phyloP scores from a whole-genome alignment of 2,888 invertebrate genomes.

The Nemoura dubitans region DNA sequence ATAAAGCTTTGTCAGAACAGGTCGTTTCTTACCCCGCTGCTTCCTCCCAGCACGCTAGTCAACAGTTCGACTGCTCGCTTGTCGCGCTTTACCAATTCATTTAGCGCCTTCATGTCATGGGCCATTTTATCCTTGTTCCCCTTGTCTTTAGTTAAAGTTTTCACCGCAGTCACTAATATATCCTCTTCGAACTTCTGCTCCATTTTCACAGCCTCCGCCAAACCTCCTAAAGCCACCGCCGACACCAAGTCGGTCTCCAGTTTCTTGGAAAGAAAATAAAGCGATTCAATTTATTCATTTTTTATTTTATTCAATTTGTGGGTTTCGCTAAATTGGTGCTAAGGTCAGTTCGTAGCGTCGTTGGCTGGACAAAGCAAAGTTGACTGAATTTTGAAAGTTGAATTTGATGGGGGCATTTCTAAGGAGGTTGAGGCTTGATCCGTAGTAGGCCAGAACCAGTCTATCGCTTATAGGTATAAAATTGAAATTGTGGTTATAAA shows the following conservation, averaged over 20 bases:
- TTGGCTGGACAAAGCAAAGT: background rate
- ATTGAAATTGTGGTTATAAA: background rate
- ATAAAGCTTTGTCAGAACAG: background rate
- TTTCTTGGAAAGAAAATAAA: conserved; percentile 50
- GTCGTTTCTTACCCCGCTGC: conserved; percentile 36
- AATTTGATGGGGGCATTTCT: background rate
- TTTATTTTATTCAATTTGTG: background rate
- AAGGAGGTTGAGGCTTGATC: background rate
- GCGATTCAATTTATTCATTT: no score
- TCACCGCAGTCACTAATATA: conserved; percentile 46
- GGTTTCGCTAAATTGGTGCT: background rate
- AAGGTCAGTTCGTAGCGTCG: background rate
- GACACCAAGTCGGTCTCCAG: conserved; percentile 46
- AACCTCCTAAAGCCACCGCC: conserved; percentile 45
- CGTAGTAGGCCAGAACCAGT: background rate
- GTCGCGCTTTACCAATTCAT: conserved; percentile 47
- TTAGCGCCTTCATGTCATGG: conserved; percentile 43
- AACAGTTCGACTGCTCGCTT: conserved; percentile 47
- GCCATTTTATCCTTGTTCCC: conserved; percentile 43
- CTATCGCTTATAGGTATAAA: background rate
- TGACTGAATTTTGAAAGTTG: conserved; percentile 7
- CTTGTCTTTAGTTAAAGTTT: conserved; percentile 44
- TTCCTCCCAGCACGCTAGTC: conserved; percentile 33
- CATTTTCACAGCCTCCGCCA: conserved; percentile 48
- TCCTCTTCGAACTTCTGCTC: conserved; percentile 50